Percentiles rank a stretch among this genome's conserved stretches.
These are phyloP conservation scores for Ceyx margarethae DNA, from an alignment of 2,113 vertebrate genomes.

Conservation along the genomic window DNA sequence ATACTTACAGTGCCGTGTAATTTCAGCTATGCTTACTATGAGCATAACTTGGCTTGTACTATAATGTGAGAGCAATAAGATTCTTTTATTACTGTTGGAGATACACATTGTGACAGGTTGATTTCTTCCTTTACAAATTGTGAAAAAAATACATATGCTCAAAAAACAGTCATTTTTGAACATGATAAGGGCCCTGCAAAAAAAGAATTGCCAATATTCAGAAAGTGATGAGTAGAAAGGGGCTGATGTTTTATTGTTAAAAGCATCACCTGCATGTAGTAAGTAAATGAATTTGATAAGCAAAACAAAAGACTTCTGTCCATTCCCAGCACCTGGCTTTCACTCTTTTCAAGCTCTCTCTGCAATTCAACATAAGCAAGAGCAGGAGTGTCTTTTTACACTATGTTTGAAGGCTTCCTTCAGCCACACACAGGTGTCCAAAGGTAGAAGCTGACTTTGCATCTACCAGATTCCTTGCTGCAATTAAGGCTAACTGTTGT, in stretches of 20 bases:
- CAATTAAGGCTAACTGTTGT: neutral
- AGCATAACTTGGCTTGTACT: neutral
- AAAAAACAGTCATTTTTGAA: neutral
- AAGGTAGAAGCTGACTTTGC: neutral
- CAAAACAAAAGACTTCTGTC: neutral
- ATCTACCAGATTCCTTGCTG: neutral
- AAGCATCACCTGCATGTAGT: neutral
- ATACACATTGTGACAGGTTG: neutral
- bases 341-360: neutral
- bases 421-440: neutral
- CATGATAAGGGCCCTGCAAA: neutral
- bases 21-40: neutral
- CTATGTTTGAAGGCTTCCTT: neutral
- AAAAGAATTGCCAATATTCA: neutral
- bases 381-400: neutral
- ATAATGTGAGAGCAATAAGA: neutral
- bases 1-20: conserved; percentile 18
- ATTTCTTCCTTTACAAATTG: conserved; percentile 6
- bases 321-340: neutral
- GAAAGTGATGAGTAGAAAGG: neutral
- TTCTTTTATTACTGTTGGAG: neutral
- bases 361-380: neutral
- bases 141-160: neutral
- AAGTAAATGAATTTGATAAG: neutral
- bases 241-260: neutral